phyloP scores from a whole-genome alignment of 2,113 vertebrate species.

The Sphaerodactylus townsendi region DNA sequence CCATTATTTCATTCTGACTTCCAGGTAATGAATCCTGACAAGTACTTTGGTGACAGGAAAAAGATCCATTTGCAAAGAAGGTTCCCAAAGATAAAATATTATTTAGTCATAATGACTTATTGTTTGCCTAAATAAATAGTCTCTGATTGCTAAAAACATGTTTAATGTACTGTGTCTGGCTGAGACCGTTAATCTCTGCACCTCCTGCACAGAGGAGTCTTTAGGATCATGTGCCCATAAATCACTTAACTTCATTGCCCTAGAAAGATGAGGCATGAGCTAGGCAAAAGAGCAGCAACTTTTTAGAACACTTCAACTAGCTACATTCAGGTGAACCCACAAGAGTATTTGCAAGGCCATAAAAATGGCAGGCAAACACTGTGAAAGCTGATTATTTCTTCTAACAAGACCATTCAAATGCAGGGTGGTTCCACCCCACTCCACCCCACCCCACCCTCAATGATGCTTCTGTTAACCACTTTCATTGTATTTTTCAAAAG shows the following conservation, averaged over 20 bases:
- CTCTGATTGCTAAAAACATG: background rate
- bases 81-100: background rate
- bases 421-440: background rate
- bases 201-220: background rate
- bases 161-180: background rate
- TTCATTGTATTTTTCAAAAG: background rate
- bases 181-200: accelerated
- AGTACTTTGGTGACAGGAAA: accelerated
- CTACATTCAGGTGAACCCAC: background rate
- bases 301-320: accelerated
- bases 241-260: conserved; percentile 9
- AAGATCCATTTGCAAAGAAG: background rate
- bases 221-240: conserved; percentile 10
- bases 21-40: background rate
- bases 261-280: background rate
- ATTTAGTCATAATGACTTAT: background rate
- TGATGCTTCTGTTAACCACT: background rate
- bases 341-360: background rate
- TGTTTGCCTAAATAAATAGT: conserved; percentile 12
- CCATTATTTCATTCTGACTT: background rate
- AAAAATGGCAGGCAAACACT: background rate
- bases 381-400: background rate
- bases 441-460: background rate
- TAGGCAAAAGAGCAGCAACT: background rate
- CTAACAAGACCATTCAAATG: background rate